A percentile compares a stretch with the other conserved stretches of the same genome.
These are phyloP conservation scores for Temnothorax nylanderi DNA, from an alignment of 1,140 invertebrate species.

Conservation along the genomic window DNA sequence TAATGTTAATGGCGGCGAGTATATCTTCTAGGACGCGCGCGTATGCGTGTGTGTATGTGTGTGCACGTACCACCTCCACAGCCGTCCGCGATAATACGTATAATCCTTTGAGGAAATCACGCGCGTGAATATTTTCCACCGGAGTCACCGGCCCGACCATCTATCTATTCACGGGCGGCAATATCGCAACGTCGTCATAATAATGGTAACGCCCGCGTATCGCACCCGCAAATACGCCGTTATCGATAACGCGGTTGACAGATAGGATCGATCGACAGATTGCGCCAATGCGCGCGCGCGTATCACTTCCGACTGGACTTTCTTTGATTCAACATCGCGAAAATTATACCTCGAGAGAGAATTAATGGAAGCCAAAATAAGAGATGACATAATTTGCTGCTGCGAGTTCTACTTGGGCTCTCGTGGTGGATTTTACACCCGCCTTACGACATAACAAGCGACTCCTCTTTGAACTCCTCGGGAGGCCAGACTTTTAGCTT, in stretches of 20 bases:
- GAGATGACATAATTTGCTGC: slow-evolving; percentile 11
- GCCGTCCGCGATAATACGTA: slow-evolving; percentile 35
- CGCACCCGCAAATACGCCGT: slow-evolving; percentile 21
- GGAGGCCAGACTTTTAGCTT: neutral
- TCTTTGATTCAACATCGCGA: neutral
- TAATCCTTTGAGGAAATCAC: slow-evolving; percentile 54
- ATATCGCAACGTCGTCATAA: slow-evolving; percentile 58
- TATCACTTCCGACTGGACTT: neutral
- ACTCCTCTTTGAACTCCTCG: neutral
- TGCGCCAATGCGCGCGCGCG: neutral
- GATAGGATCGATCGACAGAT: slow-evolving; percentile 24
- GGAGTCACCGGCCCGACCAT: slow-evolving; percentile 12
- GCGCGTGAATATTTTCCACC: slow-evolving; percentile 48
- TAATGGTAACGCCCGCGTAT: slow-evolving; percentile 55
- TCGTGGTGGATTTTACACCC: neutral
- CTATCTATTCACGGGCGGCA: slow-evolving; percentile 26
- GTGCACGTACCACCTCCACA: neutral
- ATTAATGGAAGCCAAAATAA: neutral
- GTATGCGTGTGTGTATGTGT: too few relatives aligned
- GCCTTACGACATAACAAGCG: neutral
- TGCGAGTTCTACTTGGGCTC: neutral
- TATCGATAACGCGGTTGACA: slow-evolving; percentile 51
- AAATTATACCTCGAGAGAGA: neutral
- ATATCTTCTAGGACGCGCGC: slow-evolving; percentile 73
- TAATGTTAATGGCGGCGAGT: slow-evolving; percentile 77